Base-by-base conservation (phyloP, 2,797 vertebrate species). In the Cyprinodon diabolis region DNA sequence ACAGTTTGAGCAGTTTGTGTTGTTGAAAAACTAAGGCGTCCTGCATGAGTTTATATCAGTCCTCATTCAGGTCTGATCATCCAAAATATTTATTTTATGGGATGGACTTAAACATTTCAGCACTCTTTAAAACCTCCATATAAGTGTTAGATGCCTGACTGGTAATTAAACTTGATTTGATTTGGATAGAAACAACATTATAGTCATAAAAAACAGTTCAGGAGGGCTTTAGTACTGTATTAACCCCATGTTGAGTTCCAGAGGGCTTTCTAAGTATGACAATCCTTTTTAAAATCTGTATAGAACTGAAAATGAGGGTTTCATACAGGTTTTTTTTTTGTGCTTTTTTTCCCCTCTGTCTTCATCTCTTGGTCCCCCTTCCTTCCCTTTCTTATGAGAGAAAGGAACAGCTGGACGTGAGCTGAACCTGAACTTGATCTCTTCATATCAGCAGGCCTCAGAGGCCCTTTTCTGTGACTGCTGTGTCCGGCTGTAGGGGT, bases 361-460 rank as follows among this genome's bases (percentile, higher is more conserved):
- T n/a, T 69, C 74, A 23, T 23, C 70, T 69, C 68, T 12, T n/a
- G 19, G 72, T 57, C 63, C n/a, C 60, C 66, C 17, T 67, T 47
- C 71, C 56, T 48, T 70, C 79, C 75, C 37, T 25, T 6, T 43
- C 79, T 68, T 76, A 72, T 92, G 91, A 94, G 84, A 88, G 89
- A 92, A 91, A 78, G 82, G 86, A 93, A 93, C 93, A 94, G 93
- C 93, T 94, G 93, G 90, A 91, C 83, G 81, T 81, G 87, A 81
- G 84, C 75, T 62, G 85, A 89, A 83, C 66, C 82, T 76, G 89
- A 93, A 92, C 83, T 74, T 60, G 83, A 93, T 88, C 90, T 60
- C 77, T 68, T 83, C 73, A 21, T 84, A 90, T 81, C 91, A 87
- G 85, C 74, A n/a, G 87, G 83, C 90, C 88, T 81, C 84, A 72